phyloP scores from a whole-genome alignment of 2,797 vertebrate species.

The Cynopterus sphinx region DNA sequence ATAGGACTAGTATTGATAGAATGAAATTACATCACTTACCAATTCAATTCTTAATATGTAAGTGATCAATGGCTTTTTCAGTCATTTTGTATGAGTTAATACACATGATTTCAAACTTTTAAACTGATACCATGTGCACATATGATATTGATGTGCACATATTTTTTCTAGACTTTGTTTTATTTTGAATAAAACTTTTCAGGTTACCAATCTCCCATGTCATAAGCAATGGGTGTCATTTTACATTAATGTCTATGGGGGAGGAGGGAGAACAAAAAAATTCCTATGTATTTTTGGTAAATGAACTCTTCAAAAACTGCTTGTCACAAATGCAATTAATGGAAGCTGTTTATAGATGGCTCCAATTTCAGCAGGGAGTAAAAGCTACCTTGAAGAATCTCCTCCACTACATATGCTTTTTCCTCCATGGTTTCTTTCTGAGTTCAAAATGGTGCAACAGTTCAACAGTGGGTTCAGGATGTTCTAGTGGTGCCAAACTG shows the following conservation, averaged over 20 bases:
- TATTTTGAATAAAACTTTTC: background rate
- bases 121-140: background rate
- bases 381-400: background rate
- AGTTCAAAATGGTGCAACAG: background rate
- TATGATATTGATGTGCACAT: background rate
- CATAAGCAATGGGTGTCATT: background rate
- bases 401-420: background rate
- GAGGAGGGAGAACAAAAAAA: background rate
- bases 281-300: background rate
- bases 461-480: background rate
- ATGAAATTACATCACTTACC: background rate
- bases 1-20: background rate
- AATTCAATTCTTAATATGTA: background rate
- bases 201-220: background rate
- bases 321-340: background rate
- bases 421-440: background rate
- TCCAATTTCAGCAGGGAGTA: background rate
- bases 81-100: background rate
- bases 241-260: background rate
- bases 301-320: background rate
- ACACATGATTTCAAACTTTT: constrained; percentile 8
- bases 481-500: background rate
- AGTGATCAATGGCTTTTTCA: background rate
- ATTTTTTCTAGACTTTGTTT: background rate
- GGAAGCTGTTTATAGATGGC: background rate